Evolutionary conservation across 2,113 vertebrate genomes (phyloP).

Genomic region (Paramormyrops kingsleyae): DNA sequence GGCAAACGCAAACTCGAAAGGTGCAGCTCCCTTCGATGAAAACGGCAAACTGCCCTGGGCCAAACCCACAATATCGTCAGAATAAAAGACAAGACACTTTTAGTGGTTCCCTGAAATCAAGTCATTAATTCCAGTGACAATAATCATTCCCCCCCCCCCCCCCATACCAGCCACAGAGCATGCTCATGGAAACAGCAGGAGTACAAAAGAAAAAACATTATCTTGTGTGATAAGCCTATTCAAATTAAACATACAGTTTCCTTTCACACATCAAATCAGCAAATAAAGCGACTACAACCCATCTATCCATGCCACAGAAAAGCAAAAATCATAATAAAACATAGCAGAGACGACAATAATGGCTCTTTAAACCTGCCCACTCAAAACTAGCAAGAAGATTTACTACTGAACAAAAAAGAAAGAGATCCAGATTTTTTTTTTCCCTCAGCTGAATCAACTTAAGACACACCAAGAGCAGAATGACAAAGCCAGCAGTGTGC

Average conservation of each 20-base stretch:
- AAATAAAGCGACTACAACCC: not conserved
- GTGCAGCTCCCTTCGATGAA: not conserved
- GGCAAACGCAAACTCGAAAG: not conserved
- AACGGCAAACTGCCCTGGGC: not conserved
- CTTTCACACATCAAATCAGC: not conserved
- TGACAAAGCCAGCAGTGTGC: not conserved
- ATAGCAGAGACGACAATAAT: not conserved
- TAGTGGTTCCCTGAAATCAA: not conserved
- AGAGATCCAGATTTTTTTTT: not conserved
- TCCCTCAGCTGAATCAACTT: not conserved
- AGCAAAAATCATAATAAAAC: not conserved
- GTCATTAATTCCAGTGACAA: not conserved
- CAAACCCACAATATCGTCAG: not conserved
- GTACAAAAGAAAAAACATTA: not conserved
- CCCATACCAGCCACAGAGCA: not conserved
- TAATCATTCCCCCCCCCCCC: not conserved
- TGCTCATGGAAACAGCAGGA: not conserved
- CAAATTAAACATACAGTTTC: not conserved
- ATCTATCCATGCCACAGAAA: not conserved
- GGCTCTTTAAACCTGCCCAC: not conserved
- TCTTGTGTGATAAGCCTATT: not conserved
- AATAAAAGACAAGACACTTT: not conserved
- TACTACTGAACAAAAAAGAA: not conserved
- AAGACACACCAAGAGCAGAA: not conserved
- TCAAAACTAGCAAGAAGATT: not conserved